Base-by-base conservation (phyloP, 2,888 invertebrate species). In the Therioaphis trifolii region DNA sequence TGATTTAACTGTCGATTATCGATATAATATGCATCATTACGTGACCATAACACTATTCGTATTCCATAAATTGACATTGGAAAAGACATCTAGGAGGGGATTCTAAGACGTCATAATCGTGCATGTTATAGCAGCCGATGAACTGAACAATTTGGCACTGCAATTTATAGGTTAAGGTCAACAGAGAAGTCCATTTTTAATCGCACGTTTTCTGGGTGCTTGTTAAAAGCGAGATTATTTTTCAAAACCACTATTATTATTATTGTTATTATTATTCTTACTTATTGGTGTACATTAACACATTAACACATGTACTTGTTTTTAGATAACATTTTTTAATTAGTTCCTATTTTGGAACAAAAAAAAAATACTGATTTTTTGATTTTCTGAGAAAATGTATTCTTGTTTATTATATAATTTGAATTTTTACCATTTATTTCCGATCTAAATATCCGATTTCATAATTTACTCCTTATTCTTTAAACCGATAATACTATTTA, bases 81-180 rank as follows among this genome's bases (percentile, higher is more conserved):
- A 46, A 52, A 66, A 18, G 63, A 1, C 63, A 24, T n/a, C 12
- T 40, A 14, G 7, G 29, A 29, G 5, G 4, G 55, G 49, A 66
- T 11, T 29, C 11, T 40, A 58, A 43, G 9, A 66, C 29, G 35
- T 63, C 52, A 58, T 27, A 40, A 29, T 63, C 52, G 55, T 27
- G 27, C 4, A n/a, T 68, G 11, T 69, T 69, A 18, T 43, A 68
- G 52, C 52, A 55, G 29, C 4, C 27, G 18, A 68, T 43, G 55
- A n/a, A 69, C 55, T 69, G 18, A 69, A 79, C 40, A 69, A 27
- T 76, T 79, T 79, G 68, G 78, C 55, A 55, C 52, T 79, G 24
- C 24, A 79, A 55, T 69, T 43, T 79, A 55, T 69, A 43, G 78
- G 68, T 55, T 40, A 69, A 79, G 52, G 78, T 78, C 55, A 55